phyloP scores from a whole-genome alignment of 2,113 vertebrate genomes.

The Coreoperca whiteheadi region DNA sequence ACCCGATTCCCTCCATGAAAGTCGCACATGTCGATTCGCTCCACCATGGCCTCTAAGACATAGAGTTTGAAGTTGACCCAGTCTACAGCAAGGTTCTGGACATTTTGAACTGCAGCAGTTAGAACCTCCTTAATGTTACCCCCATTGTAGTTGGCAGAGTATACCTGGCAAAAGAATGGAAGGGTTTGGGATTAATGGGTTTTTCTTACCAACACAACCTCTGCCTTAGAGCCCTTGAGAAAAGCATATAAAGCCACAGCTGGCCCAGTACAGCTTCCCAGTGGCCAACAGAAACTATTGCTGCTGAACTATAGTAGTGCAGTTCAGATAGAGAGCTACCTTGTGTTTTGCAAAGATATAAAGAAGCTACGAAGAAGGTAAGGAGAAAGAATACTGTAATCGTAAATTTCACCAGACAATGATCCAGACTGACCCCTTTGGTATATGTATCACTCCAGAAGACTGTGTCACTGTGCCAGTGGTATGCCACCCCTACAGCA shows the following conservation, averaged over 20 bases:
- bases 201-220: background rate
- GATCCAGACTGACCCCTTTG: slow-evolving; percentile 72
- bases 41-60: slow-evolving; percentile 77
- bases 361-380: background rate
- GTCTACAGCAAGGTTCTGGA: slow-evolving; percentile 83
- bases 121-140: slow-evolving; percentile 76
- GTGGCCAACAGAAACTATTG: background rate
- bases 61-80: slow-evolving; percentile 86
- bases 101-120: slow-evolving; percentile 66
- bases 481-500: slow-evolving; percentile 78
- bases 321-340: background rate
- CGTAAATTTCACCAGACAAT: background rate
- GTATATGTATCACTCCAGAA: slow-evolving; percentile 83
- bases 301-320: background rate
- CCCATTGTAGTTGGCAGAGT: slow-evolving; percentile 77
- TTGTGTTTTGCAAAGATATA: background rate
- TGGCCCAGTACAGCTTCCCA: background rate
- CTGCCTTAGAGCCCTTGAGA: background rate
- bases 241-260: background rate
- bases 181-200: background rate
- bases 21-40: slow-evolving; percentile 81
- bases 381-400: background rate
- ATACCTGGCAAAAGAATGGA: slow-evolving; percentile 68
- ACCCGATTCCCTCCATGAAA: slow-evolving; percentile 79
- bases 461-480: slow-evolving; percentile 64